Evolutionary conservation across 2,113 vertebrate genomes (phyloP).

Genomic region (Stegostoma tigrinum): DNA sequence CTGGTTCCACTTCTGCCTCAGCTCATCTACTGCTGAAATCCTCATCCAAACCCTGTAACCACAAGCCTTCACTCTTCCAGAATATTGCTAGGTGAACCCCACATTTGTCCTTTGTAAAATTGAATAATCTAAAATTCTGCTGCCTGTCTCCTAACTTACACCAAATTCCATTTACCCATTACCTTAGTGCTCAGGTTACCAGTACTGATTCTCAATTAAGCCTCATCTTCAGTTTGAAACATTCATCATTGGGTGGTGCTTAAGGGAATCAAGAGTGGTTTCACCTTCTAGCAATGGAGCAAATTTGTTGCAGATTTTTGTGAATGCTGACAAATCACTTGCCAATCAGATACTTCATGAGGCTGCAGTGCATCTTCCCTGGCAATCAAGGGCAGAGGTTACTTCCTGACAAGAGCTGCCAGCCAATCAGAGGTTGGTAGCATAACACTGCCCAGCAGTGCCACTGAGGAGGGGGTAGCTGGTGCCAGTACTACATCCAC

Average conservation of each 20-base stretch:
- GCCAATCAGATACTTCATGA: background rate
- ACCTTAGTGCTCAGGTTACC: background rate
- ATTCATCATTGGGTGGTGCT: background rate
- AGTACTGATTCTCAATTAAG: background rate
- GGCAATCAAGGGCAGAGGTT: background rate
- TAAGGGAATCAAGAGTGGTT: background rate
- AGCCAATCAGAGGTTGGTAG: background rate
- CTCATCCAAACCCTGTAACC: background rate
- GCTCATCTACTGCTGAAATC: background rate
- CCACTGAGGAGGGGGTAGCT: background rate
- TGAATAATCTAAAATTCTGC: background rate
- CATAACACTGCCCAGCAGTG: background rate
- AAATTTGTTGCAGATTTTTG: background rate
- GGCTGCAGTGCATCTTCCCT: too few species aligned
- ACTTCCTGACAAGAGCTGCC: background rate
- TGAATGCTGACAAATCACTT: background rate
- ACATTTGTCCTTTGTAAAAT: background rate
- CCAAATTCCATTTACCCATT: background rate
- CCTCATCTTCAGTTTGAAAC: background rate
- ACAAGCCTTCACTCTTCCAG: background rate
- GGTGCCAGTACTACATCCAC: background rate
- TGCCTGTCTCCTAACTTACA: background rate
- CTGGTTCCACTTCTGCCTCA: background rate
- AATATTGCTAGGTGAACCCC: background rate
- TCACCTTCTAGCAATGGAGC: background rate